These are phyloP conservation scores for Agrypnia vestita DNA, from an alignment of 1,140 invertebrate species.

Conservation along the genomic window DNA sequence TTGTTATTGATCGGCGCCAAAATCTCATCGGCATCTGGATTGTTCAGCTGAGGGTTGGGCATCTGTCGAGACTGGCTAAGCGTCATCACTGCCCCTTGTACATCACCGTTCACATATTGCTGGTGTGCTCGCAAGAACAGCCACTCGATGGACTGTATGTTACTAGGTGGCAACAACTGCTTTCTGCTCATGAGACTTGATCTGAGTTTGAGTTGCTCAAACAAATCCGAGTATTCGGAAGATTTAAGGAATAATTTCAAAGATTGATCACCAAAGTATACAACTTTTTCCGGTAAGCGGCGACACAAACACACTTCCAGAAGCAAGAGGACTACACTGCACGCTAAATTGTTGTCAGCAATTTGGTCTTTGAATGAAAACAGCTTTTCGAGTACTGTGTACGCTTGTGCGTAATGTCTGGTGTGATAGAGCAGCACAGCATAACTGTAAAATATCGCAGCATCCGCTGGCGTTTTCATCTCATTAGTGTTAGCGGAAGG, in stretches of 20 bases:
- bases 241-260: conserved; percentile 64
- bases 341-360: conserved; percentile 67
- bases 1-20: conserved; percentile 90
- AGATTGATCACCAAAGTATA: conserved; percentile 66
- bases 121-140: conserved; percentile 73
- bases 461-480: conserved; percentile 60
- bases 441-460: conserved; percentile 84
- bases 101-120: conserved; percentile 74
- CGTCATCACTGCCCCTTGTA: conserved; percentile 73
- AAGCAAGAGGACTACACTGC: conserved; percentile 70
- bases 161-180: conserved; percentile 69
- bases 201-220: conserved; percentile 70
- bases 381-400: conserved; percentile 80
- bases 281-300: conserved; percentile 66
- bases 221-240: conserved; percentile 65
- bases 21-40: conserved; percentile 66
- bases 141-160: conserved; percentile 70
- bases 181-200: conserved; percentile 72
- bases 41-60: conserved; percentile 62
- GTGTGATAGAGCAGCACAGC: conserved; percentile 88
- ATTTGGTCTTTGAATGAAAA: conserved; percentile 64
- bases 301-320: conserved; percentile 69
- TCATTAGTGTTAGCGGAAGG: conserved; percentile 70
- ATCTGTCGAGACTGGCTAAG: conserved; percentile 71
- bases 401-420: conserved; percentile 83